Conservation (phyloP, 2,113 vertebrate genomes). For the Chionodraco myersi region DNA sequence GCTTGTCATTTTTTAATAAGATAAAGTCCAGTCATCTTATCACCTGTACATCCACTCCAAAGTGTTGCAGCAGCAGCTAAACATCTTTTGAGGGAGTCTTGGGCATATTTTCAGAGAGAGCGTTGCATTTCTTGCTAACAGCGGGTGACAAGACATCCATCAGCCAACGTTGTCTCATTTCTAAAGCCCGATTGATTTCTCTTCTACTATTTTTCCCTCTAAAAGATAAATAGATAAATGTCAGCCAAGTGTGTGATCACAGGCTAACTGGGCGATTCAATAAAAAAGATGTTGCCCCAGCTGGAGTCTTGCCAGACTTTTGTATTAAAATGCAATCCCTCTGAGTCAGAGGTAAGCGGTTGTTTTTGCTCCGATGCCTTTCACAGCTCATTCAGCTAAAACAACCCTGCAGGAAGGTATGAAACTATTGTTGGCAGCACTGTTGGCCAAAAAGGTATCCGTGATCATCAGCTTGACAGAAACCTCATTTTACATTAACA, state of each 20-base stretch:
- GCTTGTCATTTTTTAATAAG: background rate
- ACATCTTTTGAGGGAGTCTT: constrained; percentile 45
- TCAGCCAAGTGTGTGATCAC: constrained; percentile 70
- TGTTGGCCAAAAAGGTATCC: constrained; percentile 7
- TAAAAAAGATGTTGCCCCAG: constrained; percentile 62
- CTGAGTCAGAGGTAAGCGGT: constrained; percentile 39
- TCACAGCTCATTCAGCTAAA: constrained; percentile 24
- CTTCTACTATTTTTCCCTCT: constrained; percentile 32
- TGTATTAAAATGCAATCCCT: constrained; percentile 69
- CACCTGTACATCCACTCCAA: constrained; percentile 12
- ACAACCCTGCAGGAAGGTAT: constrained; percentile 15
- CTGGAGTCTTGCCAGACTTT: constrained; percentile 60
- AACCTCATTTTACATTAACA: constrained; percentile 66
- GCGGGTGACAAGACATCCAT: constrained; percentile 66
- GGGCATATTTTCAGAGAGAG: constrained; percentile 36
- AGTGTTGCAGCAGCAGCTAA: constrained; percentile 28
- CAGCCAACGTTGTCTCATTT: constrained; percentile 56
- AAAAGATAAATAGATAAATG: constrained; percentile 69
- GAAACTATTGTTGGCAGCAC: constrained; percentile 26
- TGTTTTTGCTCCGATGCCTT: constrained; percentile 16
- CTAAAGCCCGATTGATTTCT: constrained; percentile 53
- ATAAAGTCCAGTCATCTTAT: too few relatives aligned
- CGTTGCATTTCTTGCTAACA: constrained; percentile 57
- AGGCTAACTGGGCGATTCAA: constrained; percentile 70
- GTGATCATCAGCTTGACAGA: constrained; percentile 34